phyloP scores from a whole-genome alignment of 1,140 invertebrate species.

The Whitmania pigra region DNA sequence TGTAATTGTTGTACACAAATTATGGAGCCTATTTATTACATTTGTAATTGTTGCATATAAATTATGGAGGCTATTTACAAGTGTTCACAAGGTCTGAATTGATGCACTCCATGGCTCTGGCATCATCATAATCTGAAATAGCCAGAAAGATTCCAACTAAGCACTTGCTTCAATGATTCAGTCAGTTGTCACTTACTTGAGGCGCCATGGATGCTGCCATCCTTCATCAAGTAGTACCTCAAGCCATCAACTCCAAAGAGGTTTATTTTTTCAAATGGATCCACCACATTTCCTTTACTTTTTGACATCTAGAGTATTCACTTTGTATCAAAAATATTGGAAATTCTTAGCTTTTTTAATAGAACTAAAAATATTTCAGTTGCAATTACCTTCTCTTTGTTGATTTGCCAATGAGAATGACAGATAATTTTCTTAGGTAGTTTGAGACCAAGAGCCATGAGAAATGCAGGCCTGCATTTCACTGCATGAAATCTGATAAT shows the following conservation, averaged over 20 bases:
- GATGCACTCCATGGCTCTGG: slow-evolving; percentile 60
- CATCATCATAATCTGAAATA: slow-evolving; percentile 66
- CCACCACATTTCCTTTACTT: slow-evolving; percentile 76
- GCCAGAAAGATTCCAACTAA: slow-evolving; percentile 6
- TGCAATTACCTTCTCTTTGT: slow-evolving; percentile 57
- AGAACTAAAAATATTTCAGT: neutral
- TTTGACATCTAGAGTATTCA: slow-evolving; percentile 70
- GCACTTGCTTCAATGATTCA: neutral
- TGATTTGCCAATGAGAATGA: slow-evolving; percentile 90
- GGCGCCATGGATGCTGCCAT: slow-evolving; percentile 70
- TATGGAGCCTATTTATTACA: too few species aligned
- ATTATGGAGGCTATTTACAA: too few species aligned
- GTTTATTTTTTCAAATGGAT: slow-evolving; percentile 54
- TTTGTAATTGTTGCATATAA: too few species aligned
- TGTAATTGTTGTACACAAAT: too few species aligned
- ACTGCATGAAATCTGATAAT: slow-evolving; percentile 74
- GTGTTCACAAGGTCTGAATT: slow-evolving; percentile 86
- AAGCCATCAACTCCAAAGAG: slow-evolving; percentile 57
- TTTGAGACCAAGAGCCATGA: slow-evolving; percentile 70
- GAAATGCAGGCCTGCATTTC: slow-evolving; percentile 99
- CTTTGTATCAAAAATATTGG: neutral
- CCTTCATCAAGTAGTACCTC: slow-evolving; percentile 76
- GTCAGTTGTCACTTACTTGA: slow-evolving; percentile 51
- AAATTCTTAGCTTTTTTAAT: neutral
- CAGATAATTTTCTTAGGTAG: slow-evolving; percentile 66